Conservation (phyloP, 30 jellyfish, hydroid and myxozoan species). For the Aurelia sp. region DNA sequence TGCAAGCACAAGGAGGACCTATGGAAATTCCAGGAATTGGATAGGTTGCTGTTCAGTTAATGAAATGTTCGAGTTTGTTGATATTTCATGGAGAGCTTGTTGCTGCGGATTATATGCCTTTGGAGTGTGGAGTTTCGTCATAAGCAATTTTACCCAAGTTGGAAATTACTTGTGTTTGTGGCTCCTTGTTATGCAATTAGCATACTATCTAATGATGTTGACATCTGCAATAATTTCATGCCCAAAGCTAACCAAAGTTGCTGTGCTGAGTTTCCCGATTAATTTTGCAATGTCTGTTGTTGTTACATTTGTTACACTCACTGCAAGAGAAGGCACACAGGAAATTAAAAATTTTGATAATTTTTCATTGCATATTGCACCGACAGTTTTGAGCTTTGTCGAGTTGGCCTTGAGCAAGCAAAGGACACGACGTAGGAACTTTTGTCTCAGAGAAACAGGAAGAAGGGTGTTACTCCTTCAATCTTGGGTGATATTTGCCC, state of each 20-base stretch:
- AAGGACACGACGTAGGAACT: too few species aligned
- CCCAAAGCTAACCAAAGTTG: slow-evolving; percentile 12
- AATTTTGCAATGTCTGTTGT: slow-evolving; percentile 52
- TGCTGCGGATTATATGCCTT: slow-evolving; percentile 30
- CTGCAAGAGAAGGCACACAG: slow-evolving; percentile 25
- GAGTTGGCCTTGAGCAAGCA: background rate
- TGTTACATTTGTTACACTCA: slow-evolving; percentile 12
- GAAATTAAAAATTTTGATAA: slow-evolving; percentile 19
- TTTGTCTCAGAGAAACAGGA: too few species aligned
- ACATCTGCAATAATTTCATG: background rate
- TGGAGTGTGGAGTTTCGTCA: slow-evolving; percentile 56
- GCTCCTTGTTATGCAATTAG: slow-evolving; percentile 35
- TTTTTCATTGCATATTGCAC: slow-evolving; percentile 47
- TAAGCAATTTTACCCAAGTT: slow-evolving; percentile 12
- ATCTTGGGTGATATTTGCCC: slow-evolving; percentile 16
- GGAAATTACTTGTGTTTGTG: slow-evolving; percentile 39
- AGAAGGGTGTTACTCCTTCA: background rate
- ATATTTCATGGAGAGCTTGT: slow-evolving; percentile 30
- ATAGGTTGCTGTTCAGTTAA: too few species aligned
- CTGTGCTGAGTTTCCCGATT: slow-evolving; percentile 13
- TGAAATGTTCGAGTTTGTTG: background rate
- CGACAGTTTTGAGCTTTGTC: slow-evolving; percentile 25
- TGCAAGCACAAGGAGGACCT: too few species aligned
- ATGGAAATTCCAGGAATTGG: too few species aligned
- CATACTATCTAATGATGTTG: slow-evolving; percentile 12